Percentiles rank a stretch among this genome's conserved stretches.
phyloP scores from a whole-genome alignment of 2,113 vertebrate genomes.

The Chionomys nivalis region DNA sequence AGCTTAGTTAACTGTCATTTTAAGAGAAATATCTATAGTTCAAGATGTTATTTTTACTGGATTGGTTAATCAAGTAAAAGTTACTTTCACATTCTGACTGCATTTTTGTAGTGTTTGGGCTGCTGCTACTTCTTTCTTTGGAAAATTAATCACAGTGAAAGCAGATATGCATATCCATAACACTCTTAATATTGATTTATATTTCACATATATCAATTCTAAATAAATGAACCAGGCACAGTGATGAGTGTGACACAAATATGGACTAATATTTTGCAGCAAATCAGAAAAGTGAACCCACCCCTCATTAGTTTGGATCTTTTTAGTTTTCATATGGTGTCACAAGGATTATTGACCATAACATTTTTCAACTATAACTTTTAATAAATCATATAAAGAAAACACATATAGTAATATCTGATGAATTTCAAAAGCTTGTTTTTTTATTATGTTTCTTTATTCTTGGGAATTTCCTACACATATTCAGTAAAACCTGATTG shows the following conservation, averaged over 20 bases:
- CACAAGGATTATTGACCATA: neutral
- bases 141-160: conserved; percentile 66
- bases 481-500: neutral
- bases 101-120: conserved; percentile 56
- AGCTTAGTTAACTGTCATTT: conserved; percentile 66
- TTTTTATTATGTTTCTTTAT: neutral
- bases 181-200: conserved; percentile 71
- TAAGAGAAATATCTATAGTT: conserved; percentile 68
- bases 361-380: neutral
- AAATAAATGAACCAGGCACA: conserved; percentile 20
- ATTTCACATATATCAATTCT: conserved; percentile 43
- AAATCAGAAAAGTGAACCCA: conserved; percentile 10
- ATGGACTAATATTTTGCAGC: neutral
- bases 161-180: conserved; percentile 6
- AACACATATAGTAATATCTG: neutral
- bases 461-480: neutral
- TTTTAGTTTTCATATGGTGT: neutral
- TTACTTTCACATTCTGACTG: conserved; percentile 53
- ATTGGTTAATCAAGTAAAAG: conserved; percentile 67
- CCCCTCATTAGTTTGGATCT: neutral
- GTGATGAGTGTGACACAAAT: neutral
- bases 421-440: neutral
- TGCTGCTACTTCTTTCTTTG: conserved; percentile 37
- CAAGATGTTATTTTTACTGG: conserved; percentile 52
- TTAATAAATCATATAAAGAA: neutral